Evolutionary conservation across 2,113 vertebrate genomes (phyloP).

Genomic region (Chitala chitala): DNA sequence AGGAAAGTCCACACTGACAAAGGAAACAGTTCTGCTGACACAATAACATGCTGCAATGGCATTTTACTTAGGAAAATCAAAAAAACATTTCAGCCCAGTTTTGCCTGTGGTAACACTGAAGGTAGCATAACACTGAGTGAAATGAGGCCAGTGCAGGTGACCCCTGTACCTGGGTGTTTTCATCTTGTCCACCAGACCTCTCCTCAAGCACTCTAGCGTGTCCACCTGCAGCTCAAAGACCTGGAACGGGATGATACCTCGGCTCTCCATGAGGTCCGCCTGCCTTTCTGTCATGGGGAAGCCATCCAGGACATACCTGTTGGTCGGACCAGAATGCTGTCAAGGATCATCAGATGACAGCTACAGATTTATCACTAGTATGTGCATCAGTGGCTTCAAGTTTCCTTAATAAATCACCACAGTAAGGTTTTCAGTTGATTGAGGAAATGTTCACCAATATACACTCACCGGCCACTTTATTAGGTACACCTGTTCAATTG

Average conservation of each 20-base stretch:
- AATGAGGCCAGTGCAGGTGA: not conserved
- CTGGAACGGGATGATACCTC: slow-evolving; percentile 75
- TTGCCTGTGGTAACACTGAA: not conserved
- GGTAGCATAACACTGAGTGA: not conserved
- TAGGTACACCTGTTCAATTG: too few species aligned
- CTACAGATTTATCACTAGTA: not conserved
- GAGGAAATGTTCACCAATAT: too few species aligned
- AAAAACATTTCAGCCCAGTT: not conserved
- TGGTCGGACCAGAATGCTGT: not conserved
- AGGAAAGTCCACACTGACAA: not conserved
- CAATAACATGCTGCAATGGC: not conserved
- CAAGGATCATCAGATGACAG: not conserved
- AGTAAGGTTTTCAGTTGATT: too few species aligned
- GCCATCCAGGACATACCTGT: slow-evolving; percentile 84
- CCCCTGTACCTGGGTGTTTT: slow-evolving; percentile 60
- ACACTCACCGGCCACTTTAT: too few species aligned
- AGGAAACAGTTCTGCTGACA: not conserved
- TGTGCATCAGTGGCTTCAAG: too few species aligned
- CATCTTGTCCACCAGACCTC: slow-evolving; percentile 68
- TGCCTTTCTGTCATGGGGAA: slow-evolving; percentile 79
- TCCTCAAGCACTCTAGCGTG: slow-evolving; percentile 74
- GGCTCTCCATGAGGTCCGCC: slow-evolving; percentile 64
- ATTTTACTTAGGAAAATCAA: not conserved
- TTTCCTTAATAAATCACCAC: too few species aligned
- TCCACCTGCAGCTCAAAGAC: slow-evolving; percentile 78